phyloP scores from a whole-genome alignment of 2,888 invertebrate genomes.

The Aleiodes leptofemur region DNA sequence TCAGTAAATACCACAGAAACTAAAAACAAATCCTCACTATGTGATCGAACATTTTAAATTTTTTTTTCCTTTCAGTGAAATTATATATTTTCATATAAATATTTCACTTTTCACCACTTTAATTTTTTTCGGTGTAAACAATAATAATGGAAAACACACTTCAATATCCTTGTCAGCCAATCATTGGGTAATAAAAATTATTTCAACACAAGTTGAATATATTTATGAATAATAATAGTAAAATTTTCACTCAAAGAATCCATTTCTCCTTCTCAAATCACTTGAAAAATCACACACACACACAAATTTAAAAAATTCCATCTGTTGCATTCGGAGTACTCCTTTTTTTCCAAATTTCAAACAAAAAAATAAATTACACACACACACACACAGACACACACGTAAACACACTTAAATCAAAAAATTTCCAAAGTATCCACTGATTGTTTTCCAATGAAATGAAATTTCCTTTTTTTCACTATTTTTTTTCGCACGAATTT shows the following conservation, averaged over 20 bases:
- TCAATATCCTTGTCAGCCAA: too few species aligned
- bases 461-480: not conserved
- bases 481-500: not conserved
- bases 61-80: too few species aligned
- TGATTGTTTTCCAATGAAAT: conserved; percentile 10
- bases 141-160: conserved; percentile 1
- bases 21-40: conserved; percentile 2
- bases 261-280: too few species aligned
- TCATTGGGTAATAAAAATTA: too few species aligned
- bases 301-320: not conserved
- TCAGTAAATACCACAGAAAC: conserved; percentile 7
- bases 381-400: too few species aligned
- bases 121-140: not conserved
- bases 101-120: conserved; percentile 33
- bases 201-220: too few species aligned
- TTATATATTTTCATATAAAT: not conserved
- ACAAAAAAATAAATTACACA: too few species aligned
- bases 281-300: not conserved
- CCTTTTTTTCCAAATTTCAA: not conserved
- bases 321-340: not conserved
- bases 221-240: too few species aligned
- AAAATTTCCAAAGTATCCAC: conserved; percentile 31
- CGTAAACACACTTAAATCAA: not conserved
- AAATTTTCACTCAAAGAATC: not conserved
- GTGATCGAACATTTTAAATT: conserved; percentile 8